Evolutionary conservation across 2,888 invertebrate species (phyloP), one percentile per base, ranked within the genome.

Genomic region (Drosophila anceps): DNA sequence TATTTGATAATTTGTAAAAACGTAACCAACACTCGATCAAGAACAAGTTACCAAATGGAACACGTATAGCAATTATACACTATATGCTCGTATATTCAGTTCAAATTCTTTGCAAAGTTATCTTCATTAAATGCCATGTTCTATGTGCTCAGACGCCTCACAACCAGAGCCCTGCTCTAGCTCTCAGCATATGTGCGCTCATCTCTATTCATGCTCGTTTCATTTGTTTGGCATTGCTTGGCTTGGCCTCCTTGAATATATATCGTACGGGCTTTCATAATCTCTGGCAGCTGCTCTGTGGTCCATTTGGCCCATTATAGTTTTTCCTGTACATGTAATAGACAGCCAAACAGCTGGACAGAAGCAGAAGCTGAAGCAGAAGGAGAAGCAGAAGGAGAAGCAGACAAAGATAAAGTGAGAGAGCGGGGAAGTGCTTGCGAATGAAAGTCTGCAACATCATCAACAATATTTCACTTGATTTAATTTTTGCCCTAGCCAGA

Each of bases 391-490:
- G 13, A 33, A 18, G 1, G 31, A 31, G 31, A 50, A 20, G 12
- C 20, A 31, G 31, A 6, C 12, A 2, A 9, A n/a, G 33, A 3
- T 3, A 7, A 4, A 13, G 20, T 7, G 37, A 15, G 35, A 35
- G 51, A 15, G 27, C 2, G 37, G 35, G 37, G 9, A 24, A n/a
- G 54, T 10, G 46, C 20, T 35, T 69, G 48, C 37, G 43, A 20
- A 41, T 41, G 39, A 55, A 66, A 57, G 63, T 74, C 60, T 70
- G 78, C 78, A 54, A 67, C 79, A 77, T 81, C 81, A 81, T 81
- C 79, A 76, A 79, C 81, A 73, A 81, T 81, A 78, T 81, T 81
- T 81, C 60, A 81, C 70, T 81, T 79, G 76, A 76, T 81, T 76
- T 81, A 81, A 81, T 81, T 78, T 81, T 68, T 65, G 72, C 72